phyloP scores from a whole-genome alignment of 2,113 vertebrate genomes.

The Hystrix cristata region DNA sequence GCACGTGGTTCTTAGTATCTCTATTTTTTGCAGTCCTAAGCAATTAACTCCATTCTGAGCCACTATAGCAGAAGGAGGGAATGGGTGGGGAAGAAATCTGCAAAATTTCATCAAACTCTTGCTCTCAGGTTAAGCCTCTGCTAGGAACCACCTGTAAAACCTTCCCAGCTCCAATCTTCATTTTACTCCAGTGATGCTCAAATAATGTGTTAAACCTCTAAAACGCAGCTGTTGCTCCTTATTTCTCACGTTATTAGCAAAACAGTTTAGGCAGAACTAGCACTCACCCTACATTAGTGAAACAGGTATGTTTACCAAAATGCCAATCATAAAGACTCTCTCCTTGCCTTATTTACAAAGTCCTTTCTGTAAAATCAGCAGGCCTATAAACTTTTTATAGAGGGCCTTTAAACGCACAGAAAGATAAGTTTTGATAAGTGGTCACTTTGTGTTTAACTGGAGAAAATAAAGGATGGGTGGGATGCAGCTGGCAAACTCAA shows the following conservation, averaged over 20 bases:
- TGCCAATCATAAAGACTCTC: background rate
- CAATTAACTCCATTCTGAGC: background rate
- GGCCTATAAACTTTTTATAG: slow-evolving; percentile 57
- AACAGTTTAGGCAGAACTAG: background rate
- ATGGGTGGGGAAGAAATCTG: background rate
- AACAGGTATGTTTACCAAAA: slow-evolving; percentile 27
- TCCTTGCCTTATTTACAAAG: background rate
- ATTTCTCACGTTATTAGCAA: background rate
- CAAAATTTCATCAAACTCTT: background rate
- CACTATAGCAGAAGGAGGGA: background rate
- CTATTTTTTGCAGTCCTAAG: background rate
- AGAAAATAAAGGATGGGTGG: slow-evolving; percentile 39
- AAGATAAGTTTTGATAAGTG: slow-evolving; percentile 46
- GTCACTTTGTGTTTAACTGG: slow-evolving; percentile 1
- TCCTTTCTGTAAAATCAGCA: background rate
- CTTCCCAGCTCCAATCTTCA: background rate
- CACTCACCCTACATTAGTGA: slow-evolving; percentile 6
- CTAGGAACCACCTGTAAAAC: slow-evolving; percentile 37
- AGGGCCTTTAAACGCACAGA: slow-evolving; percentile 25
- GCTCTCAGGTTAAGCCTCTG: background rate
- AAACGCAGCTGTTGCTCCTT: background rate
- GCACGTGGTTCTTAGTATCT: background rate
- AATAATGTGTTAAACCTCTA: background rate
- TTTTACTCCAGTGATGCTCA: background rate
- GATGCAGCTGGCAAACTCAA: slow-evolving; percentile 31